phyloP scores from a whole-genome alignment of 2,113 vertebrate species.

The Polyodon spathula region DNA sequence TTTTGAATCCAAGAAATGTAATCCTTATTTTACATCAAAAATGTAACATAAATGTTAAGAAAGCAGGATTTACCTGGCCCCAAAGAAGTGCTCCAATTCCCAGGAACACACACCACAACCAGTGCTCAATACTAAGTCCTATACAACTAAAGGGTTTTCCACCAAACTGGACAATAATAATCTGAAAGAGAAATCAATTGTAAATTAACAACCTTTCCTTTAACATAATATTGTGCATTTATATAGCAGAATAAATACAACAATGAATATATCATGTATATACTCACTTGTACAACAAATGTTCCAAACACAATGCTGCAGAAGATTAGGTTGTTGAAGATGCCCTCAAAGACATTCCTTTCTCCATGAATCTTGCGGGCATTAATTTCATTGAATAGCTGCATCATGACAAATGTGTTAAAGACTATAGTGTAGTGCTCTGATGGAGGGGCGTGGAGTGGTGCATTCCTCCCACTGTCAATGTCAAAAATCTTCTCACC shows the following conservation, averaged over 20 bases:
- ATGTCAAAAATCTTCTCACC: constrained; percentile 92
- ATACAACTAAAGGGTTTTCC: constrained; percentile 96
- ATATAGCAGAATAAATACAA: too few relatives aligned
- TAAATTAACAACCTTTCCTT: neutral
- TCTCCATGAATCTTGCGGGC: constrained; percentile 97
- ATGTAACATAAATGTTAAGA: too few relatives aligned
- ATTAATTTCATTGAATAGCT: constrained; percentile 98
- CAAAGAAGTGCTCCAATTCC: constrained; percentile 92
- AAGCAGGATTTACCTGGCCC: constrained; percentile 89
- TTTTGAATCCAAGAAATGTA: too few relatives aligned
- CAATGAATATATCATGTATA: too few relatives aligned
- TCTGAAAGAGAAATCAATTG: constrained; percentile 49
- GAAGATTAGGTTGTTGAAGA: constrained; percentile 97
- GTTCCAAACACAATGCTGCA: constrained; percentile 93
- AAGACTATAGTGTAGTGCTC: constrained; percentile 98
- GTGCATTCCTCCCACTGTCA: constrained; percentile 84
- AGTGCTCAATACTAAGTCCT: constrained; percentile 80
- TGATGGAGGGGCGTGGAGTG: constrained; percentile 85
- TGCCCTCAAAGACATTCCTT: constrained; percentile 95
- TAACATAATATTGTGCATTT: neutral
- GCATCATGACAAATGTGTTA: constrained; percentile 97
- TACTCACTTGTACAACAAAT: constrained; percentile 84
- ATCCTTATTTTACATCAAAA: too few relatives aligned
- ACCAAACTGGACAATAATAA: constrained; percentile 94
- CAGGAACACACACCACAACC: constrained; percentile 96